Evolutionary conservation across 2,888 invertebrate species (phyloP).

Genomic region (Pemphredon lugubris): DNA sequence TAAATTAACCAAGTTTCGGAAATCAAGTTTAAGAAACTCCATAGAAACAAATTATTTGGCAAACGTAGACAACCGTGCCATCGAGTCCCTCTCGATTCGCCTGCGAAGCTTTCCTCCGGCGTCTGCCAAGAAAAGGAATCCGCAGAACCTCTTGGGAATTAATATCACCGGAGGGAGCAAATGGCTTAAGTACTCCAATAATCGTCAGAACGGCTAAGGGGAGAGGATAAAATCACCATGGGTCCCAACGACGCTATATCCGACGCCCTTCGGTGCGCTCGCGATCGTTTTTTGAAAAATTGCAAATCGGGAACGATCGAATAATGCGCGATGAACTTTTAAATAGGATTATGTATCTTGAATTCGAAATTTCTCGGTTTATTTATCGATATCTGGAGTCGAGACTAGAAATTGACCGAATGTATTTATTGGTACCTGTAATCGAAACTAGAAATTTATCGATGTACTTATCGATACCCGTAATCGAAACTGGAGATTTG

Average conservation of each 20-base stretch:
- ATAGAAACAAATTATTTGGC: background rate
- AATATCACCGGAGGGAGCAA: slow-evolving; percentile 14
- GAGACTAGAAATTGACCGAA: too few relatives aligned
- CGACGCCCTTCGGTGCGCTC: background rate
- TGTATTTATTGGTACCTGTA: too few relatives aligned
- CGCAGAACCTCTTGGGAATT: slow-evolving; percentile 11
- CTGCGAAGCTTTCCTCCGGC: background rate
- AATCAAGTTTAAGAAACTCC: background rate
- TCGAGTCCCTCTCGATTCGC: slow-evolving; percentile 1
- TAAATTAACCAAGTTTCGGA: background rate
- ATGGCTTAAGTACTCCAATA: slow-evolving; percentile 21
- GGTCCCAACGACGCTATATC: background rate
- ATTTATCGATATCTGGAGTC: too few relatives aligned
- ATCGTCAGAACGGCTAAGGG: slow-evolving; percentile 3
- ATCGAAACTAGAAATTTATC: too few relatives aligned
- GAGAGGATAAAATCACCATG: slow-evolving; percentile 11
- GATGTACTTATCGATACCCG: too few relatives aligned
- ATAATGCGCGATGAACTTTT: too few relatives aligned
- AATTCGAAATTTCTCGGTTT: too few relatives aligned
- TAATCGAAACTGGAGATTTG: too few relatives aligned
- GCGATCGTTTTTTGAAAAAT: too few relatives aligned
- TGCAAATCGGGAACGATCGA: too few relatives aligned
- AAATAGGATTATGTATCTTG: too few relatives aligned
- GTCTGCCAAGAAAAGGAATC: slow-evolving; percentile 4
- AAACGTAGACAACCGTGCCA: slow-evolving; percentile 1